phyloP scores from a whole-genome alignment of 1,140 invertebrate species.

The Trissolcus basalis region DNA sequence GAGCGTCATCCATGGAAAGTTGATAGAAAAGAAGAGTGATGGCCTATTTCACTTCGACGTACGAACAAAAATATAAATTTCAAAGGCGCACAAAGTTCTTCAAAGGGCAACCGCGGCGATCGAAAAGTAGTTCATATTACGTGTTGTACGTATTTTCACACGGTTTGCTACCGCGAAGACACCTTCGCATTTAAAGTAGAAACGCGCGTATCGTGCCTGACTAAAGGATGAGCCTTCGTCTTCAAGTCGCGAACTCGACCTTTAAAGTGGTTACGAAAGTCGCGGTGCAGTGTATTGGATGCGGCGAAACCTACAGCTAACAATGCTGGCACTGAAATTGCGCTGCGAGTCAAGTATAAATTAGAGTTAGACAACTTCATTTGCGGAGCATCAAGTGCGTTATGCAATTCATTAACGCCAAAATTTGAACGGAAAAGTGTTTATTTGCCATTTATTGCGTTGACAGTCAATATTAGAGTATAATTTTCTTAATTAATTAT shows the following conservation, averaged over 20 bases:
- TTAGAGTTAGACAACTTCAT: constrained; percentile 50
- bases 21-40: not conserved
- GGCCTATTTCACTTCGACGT: not conserved
- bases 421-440: constrained; percentile 19
- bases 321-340: constrained; percentile 52
- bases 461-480: not conserved
- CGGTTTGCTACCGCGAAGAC: constrained; percentile 56
- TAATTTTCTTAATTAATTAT: not conserved
- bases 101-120: constrained; percentile 42
- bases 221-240: constrained; percentile 54
- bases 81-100: constrained; percentile 26
- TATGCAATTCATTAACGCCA: constrained; percentile 17
- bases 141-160: constrained; percentile 57
- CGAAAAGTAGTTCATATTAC: constrained; percentile 49
- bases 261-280: constrained; percentile 66
- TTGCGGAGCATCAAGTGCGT: constrained; percentile 17
- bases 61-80: constrained; percentile 25
- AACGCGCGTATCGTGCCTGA: constrained; percentile 46
- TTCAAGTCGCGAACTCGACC: constrained; percentile 66
- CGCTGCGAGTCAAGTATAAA: constrained; percentile 48
- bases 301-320: constrained; percentile 32
- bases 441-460: constrained; percentile 6
- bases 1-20: not conserved
- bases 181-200: constrained; percentile 57
- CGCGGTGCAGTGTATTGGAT: constrained; percentile 51